Conservation (phyloP, 1,140 invertebrate species). For the Cotesia chilonis region DNA sequence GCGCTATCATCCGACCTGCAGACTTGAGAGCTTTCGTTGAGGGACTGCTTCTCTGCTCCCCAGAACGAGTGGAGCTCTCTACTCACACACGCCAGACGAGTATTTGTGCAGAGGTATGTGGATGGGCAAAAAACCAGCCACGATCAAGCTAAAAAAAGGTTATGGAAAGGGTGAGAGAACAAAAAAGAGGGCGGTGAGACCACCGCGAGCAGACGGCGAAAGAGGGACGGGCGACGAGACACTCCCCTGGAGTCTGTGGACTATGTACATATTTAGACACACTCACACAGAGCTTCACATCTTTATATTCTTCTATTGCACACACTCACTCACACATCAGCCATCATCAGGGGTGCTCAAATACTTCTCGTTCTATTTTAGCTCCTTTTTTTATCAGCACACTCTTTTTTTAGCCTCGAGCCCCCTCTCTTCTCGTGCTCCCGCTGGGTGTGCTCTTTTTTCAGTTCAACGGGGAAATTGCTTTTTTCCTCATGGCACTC, state of each 20-base stretch:
- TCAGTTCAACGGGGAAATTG: slow-evolving; percentile 39
- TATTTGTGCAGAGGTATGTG: slow-evolving; percentile 1
- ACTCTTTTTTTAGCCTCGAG: not conserved
- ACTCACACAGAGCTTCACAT: slow-evolving; percentile 10
- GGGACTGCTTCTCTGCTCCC: not conserved
- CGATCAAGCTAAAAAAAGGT: slow-evolving; percentile 14
- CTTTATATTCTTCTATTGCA: not conserved
- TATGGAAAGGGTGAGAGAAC: slow-evolving; percentile 8
- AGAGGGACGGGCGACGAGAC: slow-evolving; percentile 31
- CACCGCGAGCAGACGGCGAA: slow-evolving; percentile 25
- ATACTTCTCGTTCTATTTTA: slow-evolving; percentile 34
- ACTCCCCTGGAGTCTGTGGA: slow-evolving; percentile 32
- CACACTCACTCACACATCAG: slow-evolving; percentile 8
- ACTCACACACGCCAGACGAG: slow-evolving; percentile 17
- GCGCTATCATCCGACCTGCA: slow-evolving; percentile 37
- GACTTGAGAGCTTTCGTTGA: slow-evolving; percentile 39
- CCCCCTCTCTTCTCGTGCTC: not conserved
- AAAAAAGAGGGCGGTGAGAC: slow-evolving; percentile 27
- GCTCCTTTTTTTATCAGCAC: slow-evolving; percentile 18
- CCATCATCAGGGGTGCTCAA: slow-evolving; percentile 38
- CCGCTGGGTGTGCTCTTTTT: slow-evolving; percentile 15
- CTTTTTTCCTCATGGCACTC: slow-evolving; percentile 38
- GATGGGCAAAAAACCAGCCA: not conserved
- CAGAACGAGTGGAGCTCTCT: not conserved
- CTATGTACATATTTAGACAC: slow-evolving; percentile 5